Percentiles rank a stretch among this genome's conserved stretches.
Evolutionary conservation across 2,797 vertebrate genomes (phyloP).

Genomic region (Emydoidea blandingii): DNA sequence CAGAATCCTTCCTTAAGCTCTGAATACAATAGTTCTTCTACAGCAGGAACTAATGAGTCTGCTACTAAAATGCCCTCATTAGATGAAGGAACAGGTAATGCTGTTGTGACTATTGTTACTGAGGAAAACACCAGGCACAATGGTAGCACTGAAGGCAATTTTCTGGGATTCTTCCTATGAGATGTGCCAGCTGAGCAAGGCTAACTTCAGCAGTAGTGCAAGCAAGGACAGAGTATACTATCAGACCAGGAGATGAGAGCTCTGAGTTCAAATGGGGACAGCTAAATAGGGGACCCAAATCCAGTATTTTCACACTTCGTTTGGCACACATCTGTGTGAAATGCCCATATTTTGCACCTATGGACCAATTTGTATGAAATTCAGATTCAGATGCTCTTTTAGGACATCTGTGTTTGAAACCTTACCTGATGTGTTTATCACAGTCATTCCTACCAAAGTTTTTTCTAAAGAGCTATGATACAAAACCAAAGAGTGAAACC

Average conservation of each 20-base stretch:
- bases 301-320: accelerated
- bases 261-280: neutral
- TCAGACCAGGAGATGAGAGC: neutral
- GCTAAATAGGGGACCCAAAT: neutral
- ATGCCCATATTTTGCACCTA: neutral
- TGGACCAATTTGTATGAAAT: neutral
- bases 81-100: neutral
- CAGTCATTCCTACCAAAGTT: neutral
- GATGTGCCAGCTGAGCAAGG: neutral
- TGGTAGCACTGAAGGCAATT: neutral
- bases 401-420: neutral
- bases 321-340: neutral
- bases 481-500: neutral
- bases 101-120: neutral
- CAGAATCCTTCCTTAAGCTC: neutral
- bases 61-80: neutral
- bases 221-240: neutral
- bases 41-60: neutral
- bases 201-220: neutral
- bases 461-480: neutral
- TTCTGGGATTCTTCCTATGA: neutral
- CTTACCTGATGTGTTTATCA: neutral
- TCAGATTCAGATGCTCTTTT: neutral
- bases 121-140: neutral
- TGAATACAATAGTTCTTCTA: neutral